A percentile compares a stretch with the other conserved stretches of the same genome.
Evolutionary conservation across 1,140 invertebrate genomes (phyloP).

Genomic region (Bathynomus jamesi): DNA sequence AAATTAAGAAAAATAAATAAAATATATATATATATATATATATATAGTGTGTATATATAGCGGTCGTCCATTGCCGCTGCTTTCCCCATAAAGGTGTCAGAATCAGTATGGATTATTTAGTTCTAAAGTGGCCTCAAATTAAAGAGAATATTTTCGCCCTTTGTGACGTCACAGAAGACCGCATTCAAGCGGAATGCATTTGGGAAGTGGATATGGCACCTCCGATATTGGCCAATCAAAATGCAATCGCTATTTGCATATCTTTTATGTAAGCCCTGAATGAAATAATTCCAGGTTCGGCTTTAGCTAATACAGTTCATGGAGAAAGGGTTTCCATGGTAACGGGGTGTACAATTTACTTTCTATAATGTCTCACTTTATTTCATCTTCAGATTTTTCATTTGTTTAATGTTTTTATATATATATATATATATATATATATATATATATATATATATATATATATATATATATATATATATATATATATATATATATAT

Average conservation of each 20-base stretch:
- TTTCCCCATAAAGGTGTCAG: neutral
- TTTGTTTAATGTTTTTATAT: too few species aligned
- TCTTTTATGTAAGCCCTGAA: too few species aligned
- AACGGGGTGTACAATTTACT: too few species aligned
- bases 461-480: conserved; percentile 2
- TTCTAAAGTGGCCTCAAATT: neutral
- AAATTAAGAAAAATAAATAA: neutral
- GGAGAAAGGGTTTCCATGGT: too few species aligned
- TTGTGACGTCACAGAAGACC: neutral
- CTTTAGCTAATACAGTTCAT: too few species aligned
- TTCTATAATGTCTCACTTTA: too few species aligned
- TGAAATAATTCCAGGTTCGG: too few species aligned
- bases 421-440: conserved; percentile 3
- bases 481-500: neutral
- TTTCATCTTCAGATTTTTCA: too few species aligned
- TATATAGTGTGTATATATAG: neutral
- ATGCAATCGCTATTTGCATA: neutral
- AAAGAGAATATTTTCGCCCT: neutral
- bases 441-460: neutral
- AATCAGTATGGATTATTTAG: neutral
- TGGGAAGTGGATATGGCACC: neutral
- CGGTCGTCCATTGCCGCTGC: too few species aligned
- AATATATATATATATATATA: conserved; percentile 1
- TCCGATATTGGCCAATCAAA: neutral
- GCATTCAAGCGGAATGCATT: neutral